Conservation (phyloP, 2,113 vertebrate species). For the Hydropotes inermis region DNA sequence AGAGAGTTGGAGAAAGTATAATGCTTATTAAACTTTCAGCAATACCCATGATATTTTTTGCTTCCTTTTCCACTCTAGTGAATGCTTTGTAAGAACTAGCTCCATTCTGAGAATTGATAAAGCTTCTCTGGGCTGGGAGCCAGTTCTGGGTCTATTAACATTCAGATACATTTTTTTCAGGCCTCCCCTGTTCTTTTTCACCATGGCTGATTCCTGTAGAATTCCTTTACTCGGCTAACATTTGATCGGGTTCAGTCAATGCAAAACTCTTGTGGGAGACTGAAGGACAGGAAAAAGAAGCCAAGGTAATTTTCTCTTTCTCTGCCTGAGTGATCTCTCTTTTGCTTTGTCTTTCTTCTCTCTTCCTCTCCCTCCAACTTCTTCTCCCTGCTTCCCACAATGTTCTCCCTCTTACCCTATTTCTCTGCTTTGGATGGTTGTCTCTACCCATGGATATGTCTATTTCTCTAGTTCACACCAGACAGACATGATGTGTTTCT, state of each 20-base stretch:
- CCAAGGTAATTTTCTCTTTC: background rate
- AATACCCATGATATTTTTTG: background rate
- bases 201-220: too few species aligned
- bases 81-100: background rate
- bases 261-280: background rate
- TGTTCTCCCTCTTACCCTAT: background rate
- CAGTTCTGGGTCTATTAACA: background rate
- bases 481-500: background rate
- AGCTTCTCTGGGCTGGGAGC: background rate
- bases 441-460: background rate
- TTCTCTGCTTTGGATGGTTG: background rate
- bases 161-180: background rate
- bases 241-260: background rate
- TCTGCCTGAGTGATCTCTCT: background rate
- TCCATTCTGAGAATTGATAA: background rate
- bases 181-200: background rate
- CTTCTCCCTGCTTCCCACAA: too few species aligned
- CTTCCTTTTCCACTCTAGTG: background rate
- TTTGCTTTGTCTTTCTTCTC: background rate
- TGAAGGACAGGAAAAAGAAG: background rate
- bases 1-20: background rate
- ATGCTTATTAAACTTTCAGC: background rate
- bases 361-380: background rate
- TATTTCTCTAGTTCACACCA: background rate
- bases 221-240: background rate